phyloP scores from a whole-genome alignment of 2,113 vertebrate species.

The Typhlomys cinereus region DNA sequence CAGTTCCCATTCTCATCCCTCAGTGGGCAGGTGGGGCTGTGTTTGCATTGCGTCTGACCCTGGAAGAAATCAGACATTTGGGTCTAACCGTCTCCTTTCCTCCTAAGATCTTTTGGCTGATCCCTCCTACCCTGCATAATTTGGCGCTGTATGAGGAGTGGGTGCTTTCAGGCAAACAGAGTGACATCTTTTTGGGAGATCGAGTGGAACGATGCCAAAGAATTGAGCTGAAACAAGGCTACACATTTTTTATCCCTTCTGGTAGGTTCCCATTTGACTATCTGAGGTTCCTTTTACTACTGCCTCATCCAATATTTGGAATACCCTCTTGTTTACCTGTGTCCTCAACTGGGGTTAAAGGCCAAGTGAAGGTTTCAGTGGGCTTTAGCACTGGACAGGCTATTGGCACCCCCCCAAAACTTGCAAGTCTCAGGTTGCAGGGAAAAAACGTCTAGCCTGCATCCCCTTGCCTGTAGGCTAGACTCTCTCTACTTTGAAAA shows the following conservation, averaged over 20 bases:
- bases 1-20: accelerated
- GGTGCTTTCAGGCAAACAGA: conserved; percentile 98
- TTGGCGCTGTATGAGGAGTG: conserved; percentile 98
- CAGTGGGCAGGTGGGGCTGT: neutral
- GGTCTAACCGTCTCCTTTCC: conserved; percentile 15
- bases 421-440: neutral
- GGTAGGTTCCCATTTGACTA: conserved; percentile 82
- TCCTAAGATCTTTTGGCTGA: conserved; percentile 97
- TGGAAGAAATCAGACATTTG: neutral
- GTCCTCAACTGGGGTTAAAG: neutral
- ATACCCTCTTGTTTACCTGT: neutral
- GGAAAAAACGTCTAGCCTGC: neutral
- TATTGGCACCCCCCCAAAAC: neutral
- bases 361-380: neutral
- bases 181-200: conserved; percentile 97
- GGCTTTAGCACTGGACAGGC: neutral
- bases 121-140: conserved; percentile 95
- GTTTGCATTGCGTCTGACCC: neutral
- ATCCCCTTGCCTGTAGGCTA: neutral
- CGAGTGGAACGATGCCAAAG: conserved; percentile 95
- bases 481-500: neutral
- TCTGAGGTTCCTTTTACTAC: accelerated
- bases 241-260: conserved; percentile 98
- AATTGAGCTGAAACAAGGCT: conserved; percentile 95
- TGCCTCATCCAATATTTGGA: neutral